A percentile compares a stretch with the other conserved stretches of the same genome.
Conservation (phyloP, 2,797 vertebrate species). For the Darevskia mixta region DNA sequence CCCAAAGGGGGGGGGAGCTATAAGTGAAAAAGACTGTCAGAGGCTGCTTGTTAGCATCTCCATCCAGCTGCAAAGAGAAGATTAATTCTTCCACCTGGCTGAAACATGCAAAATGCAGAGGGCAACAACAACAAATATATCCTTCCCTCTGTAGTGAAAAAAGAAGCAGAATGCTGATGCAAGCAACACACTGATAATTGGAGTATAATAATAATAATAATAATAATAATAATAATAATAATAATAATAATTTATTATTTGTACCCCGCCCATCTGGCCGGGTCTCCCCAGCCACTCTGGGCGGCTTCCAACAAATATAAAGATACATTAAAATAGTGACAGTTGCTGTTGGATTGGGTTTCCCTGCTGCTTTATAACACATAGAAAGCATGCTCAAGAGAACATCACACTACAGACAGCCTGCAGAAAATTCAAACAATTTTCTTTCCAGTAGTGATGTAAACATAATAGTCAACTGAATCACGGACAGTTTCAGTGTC, state of each 20-base stretch:
- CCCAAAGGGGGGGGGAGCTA: constrained; percentile 4
- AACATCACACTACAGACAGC: constrained; percentile 24
- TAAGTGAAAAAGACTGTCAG: constrained; percentile 11
- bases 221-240: no score
- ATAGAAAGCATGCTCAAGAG: constrained; percentile 21
- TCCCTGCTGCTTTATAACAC: constrained; percentile 7
- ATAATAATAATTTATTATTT: no score
- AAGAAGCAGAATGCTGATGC: constrained; percentile 23
- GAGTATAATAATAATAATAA: no score
- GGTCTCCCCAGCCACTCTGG: no score
- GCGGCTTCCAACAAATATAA: no score
- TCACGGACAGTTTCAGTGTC: neutral
- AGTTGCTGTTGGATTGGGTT: constrained; percentile 21
- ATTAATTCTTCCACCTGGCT: constrained; percentile 20
- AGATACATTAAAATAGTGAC: no score
- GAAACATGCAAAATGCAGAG: constrained; percentile 22
- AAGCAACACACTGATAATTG: neutral
- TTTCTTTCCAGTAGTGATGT: neutral
- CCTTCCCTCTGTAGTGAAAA: constrained; percentile 9
- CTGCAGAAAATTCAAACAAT: neutral
- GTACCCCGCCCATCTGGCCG: no score
- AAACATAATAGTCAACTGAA: neutral
- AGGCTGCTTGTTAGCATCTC: neutral
- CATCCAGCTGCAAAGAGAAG: constrained; percentile 17
- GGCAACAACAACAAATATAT: neutral